Evolutionary conservation across 2,888 invertebrate genomes (phyloP), one percentile per base, ranked within the genome.

Genomic region (Abrostola triplasia): DNA sequence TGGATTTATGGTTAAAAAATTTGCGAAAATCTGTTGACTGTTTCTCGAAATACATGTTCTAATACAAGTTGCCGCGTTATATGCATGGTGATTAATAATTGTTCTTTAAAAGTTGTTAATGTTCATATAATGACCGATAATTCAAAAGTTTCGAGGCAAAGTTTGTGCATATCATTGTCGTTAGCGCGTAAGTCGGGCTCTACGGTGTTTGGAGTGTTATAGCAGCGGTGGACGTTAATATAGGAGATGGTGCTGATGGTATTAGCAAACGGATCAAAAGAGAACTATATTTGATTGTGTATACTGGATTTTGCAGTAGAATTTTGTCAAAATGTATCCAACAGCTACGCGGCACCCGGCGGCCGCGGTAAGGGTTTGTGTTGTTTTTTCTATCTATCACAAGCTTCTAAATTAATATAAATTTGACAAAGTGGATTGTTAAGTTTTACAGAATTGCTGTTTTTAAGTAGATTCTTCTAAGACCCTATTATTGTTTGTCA

Each of bases 281-380:
- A 89, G 68, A 87, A 88, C 85, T 86, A 82, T 87, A 89, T 90
- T 90, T 92, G 87, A 91, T 89, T 83, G 84, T 87, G 74, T 84
- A 69, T 75, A 80, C 64, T 80, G 67, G 63, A 69, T 75, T 70
- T 75, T 67, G 64, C 64, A 67, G 59, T 76, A 79, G 68, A 75
- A 67, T 78, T 76, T 76, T 64, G 80, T 79, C 83, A 89, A 81
- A 88, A 97, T 97, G 97, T 97, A 97, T 95, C 96, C 97, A 89
- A 95, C 96, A 89, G 96, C 96, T 92, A 95, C 96, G 91, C 96
- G 97, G 95, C 97, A 97, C 95, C 96, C 97, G 92, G 96, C 96
- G 89, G 96, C 96, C 90, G 95, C 96, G 95, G 97, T 97, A 93
- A 96, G 97, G 96, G 94, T 94, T 89, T 83, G 93, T 94, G 82